Evolutionary conservation across 2,888 invertebrate species (phyloP).

Genomic region (Calameuta filiformis): DNA sequence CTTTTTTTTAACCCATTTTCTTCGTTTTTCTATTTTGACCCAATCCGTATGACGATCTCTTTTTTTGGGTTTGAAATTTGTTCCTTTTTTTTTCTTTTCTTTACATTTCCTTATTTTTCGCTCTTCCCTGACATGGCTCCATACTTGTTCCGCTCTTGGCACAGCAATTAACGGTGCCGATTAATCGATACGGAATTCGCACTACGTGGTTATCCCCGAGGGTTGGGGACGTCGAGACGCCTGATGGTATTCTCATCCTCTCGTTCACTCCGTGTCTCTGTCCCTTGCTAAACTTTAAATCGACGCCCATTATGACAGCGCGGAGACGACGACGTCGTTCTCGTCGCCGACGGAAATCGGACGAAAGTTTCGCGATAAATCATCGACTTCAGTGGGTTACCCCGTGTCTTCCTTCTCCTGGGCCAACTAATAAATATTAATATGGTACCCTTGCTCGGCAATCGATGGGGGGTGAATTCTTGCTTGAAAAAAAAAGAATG

Average conservation of each 20-base stretch:
- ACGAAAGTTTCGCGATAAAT: conserved; percentile 54
- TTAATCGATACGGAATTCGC: too few species aligned
- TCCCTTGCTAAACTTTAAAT: conserved; percentile 47
- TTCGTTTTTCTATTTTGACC: too few species aligned
- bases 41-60: too few species aligned
- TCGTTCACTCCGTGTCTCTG: not conserved
- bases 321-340: conserved; percentile 27
- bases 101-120: not conserved
- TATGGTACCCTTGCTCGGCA: conserved; percentile 42
- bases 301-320: conserved; percentile 47
- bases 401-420: too few species aligned
- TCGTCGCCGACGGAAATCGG: conserved; percentile 10
- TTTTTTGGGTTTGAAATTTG: too few species aligned
- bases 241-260: too few species aligned
- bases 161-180: too few species aligned
- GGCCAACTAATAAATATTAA: conserved; percentile 57
- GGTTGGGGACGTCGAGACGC: too few species aligned
- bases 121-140: not conserved
- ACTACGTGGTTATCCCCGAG: too few species aligned
- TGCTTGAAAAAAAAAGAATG: too few species aligned
- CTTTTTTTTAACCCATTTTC: too few species aligned
- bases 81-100: not conserved
- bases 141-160: too few species aligned
- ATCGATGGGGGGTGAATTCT: conserved; percentile 30
- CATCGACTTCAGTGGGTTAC: conserved; percentile 36